phyloP scores from a whole-genome alignment of 2,888 invertebrate genomes.

The Tenthredo amoena region DNA sequence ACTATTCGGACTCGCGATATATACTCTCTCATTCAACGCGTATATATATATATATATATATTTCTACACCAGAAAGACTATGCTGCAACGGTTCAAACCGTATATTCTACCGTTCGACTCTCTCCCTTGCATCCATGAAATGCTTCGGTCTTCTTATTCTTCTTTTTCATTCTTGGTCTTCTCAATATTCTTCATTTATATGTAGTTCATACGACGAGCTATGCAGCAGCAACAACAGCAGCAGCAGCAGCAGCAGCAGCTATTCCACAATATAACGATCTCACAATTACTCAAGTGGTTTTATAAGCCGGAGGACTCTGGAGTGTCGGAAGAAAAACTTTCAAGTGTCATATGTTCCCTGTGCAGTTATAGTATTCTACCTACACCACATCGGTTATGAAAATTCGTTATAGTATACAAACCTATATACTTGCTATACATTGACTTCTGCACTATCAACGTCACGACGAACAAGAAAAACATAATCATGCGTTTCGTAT shows the following conservation, averaged over 20 bases:
- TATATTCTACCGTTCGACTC: background rate
- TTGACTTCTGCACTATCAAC: background rate
- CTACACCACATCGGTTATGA: background rate
- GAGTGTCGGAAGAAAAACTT: conserved; percentile 35
- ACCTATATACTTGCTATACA: background rate
- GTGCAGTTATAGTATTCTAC: conserved; percentile 12
- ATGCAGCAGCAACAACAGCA: background rate
- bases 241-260: background rate
- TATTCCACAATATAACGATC: conserved; percentile 41
- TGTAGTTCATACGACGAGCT: background rate
- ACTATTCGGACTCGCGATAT: background rate
- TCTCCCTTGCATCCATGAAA: background rate
- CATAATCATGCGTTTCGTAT: background rate
- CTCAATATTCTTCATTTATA: background rate
- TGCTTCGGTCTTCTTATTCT: background rate
- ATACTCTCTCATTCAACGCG: background rate
- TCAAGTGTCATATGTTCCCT: conserved; percentile 9
- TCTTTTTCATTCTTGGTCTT: background rate
- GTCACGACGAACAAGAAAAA: background rate
- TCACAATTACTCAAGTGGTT: conserved; percentile 36
- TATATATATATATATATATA: background rate
- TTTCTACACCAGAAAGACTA: background rate
- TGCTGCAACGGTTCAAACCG: background rate
- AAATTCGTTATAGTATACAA: background rate
- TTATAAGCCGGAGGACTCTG: conserved; percentile 11